Conservation (phyloP, 1,140 invertebrate species). For the Drosophila murphyi region DNA sequence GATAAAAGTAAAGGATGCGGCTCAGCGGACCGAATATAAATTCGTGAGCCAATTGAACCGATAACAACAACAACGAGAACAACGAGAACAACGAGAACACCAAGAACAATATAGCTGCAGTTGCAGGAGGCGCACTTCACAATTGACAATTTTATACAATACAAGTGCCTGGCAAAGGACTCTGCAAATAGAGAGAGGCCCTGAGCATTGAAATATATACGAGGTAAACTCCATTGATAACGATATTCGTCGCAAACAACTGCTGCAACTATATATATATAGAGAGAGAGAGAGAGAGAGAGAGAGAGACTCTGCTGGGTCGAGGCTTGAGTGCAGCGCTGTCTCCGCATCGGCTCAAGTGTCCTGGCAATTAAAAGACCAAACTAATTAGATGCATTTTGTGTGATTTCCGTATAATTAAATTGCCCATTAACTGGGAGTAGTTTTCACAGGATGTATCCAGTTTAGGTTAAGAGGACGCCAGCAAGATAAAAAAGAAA, state of each 20-base stretch:
- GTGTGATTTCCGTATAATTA: slow-evolving; percentile 82
- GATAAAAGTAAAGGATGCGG: slow-evolving; percentile 9
- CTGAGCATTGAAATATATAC: slow-evolving; percentile 62
- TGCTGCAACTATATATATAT: background rate
- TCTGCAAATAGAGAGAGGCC: background rate
- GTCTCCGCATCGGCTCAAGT: slow-evolving; percentile 32
- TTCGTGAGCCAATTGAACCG: slow-evolving; percentile 15
- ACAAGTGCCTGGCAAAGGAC: slow-evolving; percentile 25
- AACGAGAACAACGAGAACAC: background rate
- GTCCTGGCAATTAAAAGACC: slow-evolving; percentile 75
- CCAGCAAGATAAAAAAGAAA: slow-evolving; percentile 21
- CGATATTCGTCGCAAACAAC: background rate
- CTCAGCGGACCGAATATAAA: slow-evolving; percentile 25
- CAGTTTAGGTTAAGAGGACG: slow-evolving; percentile 18
- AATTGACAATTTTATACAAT: slow-evolving; percentile 52
- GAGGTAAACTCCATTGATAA: slow-evolving; percentile 53
- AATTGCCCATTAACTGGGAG: slow-evolving; percentile 72
- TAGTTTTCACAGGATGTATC: slow-evolving; percentile 32
- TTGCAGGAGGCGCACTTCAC: slow-evolving; percentile 11
- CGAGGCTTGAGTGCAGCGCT: slow-evolving; percentile 10
- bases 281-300: background rate
- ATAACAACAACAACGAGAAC: slow-evolving; percentile 1
- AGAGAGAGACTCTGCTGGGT: background rate
- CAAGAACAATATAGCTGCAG: background rate
- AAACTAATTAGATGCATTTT: slow-evolving; percentile 83